Conservation (phyloP, 53 echinoderm and acorn worm genomes). For the Arbacia lixula region DNA sequence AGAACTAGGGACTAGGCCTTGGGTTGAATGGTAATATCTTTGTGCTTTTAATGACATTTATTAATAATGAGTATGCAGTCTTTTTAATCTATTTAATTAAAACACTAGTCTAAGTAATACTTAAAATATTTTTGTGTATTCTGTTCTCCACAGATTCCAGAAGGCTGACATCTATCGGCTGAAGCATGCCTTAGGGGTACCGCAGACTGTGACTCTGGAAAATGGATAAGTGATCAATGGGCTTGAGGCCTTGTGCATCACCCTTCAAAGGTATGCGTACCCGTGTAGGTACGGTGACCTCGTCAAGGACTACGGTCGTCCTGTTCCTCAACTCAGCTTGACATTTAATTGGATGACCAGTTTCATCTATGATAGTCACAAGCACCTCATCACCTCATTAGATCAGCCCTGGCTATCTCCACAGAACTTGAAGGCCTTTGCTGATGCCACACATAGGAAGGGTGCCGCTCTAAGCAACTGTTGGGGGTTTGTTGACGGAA, state of each 20-base stretch:
- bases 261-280: slow-evolving; percentile 50
- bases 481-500: slow-evolving; percentile 78
- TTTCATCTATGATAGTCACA: slow-evolving; percentile 38
- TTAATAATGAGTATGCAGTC: no score
- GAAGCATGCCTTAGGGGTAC: slow-evolving; percentile 56
- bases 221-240: slow-evolving; percentile 39
- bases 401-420: slow-evolving; percentile 55
- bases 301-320: slow-evolving; percentile 52
- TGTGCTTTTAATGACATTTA: no score
- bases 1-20: no score
- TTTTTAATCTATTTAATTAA: no score
- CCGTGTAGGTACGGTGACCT: slow-evolving; percentile 57
- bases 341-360: slow-evolving; percentile 49
- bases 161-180: slow-evolving; percentile 55
- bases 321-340: slow-evolving; percentile 53
- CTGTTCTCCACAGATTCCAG: slow-evolving; percentile 54
- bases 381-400: slow-evolving; percentile 15
- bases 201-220: slow-evolving; percentile 31
- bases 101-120: no score
- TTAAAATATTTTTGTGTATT: no score
- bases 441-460: slow-evolving; percentile 46
- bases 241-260: slow-evolving; percentile 51
- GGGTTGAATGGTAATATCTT: no score
- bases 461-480: slow-evolving; percentile 69
- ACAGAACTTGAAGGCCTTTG: slow-evolving; percentile 29